Percentiles rank a stretch among this genome's conserved stretches.
Conservation (phyloP, 2,888 invertebrate species). For the Tanytarsus gracilentus region DNA sequence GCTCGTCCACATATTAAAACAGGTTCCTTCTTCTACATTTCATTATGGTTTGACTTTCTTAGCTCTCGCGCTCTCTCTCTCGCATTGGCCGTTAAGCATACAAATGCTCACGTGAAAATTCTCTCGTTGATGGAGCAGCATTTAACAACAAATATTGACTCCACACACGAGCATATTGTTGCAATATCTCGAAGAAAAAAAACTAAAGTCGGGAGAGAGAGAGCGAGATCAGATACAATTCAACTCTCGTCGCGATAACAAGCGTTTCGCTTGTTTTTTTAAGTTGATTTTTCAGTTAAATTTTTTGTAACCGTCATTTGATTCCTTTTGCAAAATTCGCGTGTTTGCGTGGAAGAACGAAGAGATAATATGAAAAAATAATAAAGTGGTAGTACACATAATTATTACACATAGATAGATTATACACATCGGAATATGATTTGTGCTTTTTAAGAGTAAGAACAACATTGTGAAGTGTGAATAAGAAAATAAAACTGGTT, state of each 20-base stretch:
- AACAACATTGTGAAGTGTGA: no score
- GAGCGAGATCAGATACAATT: slow-evolving; percentile 23
- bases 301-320: neutral
- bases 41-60: neutral
- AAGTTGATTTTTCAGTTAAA: neutral
- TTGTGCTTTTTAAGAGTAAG: no score
- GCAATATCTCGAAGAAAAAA: no score
- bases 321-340: neutral
- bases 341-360: neutral
- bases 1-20: neutral
- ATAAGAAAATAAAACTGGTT: slow-evolving; percentile 2
- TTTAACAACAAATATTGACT: no score
- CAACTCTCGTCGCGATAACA: slow-evolving; percentile 16
- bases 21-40: slow-evolving; percentile 7
- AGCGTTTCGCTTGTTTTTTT: slow-evolving; percentile 3
- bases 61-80: slow-evolving; percentile 4
- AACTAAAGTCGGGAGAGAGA: neutral
- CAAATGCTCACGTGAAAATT: neutral
- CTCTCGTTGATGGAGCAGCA: no score
- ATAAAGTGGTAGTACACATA: neutral
- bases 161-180: no score
- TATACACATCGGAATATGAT: no score
- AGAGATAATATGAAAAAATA: neutral
- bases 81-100: neutral
- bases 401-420: no score